These are phyloP conservation scores for Pipistrellus nathusii DNA, from an alignment of 2,797 vertebrate genomes.

Conservation along the genomic window DNA sequence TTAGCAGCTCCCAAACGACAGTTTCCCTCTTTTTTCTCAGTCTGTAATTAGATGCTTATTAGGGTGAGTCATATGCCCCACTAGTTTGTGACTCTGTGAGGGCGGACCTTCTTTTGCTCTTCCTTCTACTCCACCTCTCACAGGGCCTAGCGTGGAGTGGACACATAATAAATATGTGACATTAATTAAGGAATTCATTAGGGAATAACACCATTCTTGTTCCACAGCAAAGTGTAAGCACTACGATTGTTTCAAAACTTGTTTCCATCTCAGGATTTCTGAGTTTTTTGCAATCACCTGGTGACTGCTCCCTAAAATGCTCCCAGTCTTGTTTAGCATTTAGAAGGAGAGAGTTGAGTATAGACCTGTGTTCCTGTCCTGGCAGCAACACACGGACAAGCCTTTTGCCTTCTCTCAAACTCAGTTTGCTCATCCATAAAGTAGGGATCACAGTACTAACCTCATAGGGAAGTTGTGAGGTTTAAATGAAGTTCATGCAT, in stretches of 20 bases:
- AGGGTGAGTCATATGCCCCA: background rate
- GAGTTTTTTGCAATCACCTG: background rate
- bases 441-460: background rate
- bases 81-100: background rate
- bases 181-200: slow-evolving; percentile 31
- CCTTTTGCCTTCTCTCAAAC: background rate
- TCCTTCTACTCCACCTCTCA: background rate
- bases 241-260: background rate
- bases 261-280: slow-evolving; percentile 24
- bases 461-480: background rate
- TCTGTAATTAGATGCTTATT: background rate
- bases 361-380: background rate
- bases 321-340: background rate
- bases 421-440: slow-evolving; percentile 39
- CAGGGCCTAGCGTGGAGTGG: background rate
- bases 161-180: background rate
- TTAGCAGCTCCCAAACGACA: background rate
- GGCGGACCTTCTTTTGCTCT: background rate
- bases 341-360: background rate
- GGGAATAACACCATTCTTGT: background rate
- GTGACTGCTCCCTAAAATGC: background rate
- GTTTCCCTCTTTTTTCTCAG: background rate
- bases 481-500: background rate
- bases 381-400: background rate
- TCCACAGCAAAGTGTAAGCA: background rate